Percentiles rank a stretch among this genome's conserved stretches.
These are phyloP conservation scores for Aptenodytes forsteri DNA, from an alignment of 2,113 vertebrate species.

Conservation along the genomic window DNA sequence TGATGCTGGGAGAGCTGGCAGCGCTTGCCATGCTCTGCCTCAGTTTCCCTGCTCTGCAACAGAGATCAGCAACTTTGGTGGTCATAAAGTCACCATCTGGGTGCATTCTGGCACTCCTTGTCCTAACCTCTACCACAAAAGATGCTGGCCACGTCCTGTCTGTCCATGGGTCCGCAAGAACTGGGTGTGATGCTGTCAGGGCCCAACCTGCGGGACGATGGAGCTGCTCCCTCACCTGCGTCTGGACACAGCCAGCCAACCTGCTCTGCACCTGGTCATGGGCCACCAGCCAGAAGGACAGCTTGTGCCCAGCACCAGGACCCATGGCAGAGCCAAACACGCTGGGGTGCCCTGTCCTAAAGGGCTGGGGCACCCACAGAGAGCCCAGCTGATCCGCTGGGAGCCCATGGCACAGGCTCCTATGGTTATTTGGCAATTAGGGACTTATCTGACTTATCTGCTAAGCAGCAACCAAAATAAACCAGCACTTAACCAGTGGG, in stretches of 20 bases:
- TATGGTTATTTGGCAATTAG: background rate
- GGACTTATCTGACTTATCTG: background rate
- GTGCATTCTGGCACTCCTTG: background rate
- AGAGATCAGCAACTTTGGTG: background rate
- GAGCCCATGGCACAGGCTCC: background rate
- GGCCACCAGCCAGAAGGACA: background rate
- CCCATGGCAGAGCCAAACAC: background rate
- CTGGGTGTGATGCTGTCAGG: background rate
- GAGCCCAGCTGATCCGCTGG: background rate
- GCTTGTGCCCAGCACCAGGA: background rate
- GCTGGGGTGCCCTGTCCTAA: background rate
- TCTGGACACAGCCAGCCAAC: background rate
- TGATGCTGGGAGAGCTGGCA: fast-evolving
- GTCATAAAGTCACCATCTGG: background rate
- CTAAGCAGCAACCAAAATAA: background rate
- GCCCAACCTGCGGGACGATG: fast-evolving
- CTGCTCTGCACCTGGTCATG: background rate
- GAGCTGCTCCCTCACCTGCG: background rate
- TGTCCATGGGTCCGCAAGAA: background rate
- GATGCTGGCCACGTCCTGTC: background rate
- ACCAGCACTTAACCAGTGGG: background rate
- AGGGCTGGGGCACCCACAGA: background rate
- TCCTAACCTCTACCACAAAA: background rate
- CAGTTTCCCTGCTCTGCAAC: background rate
- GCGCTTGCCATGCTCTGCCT: background rate